Evolutionary conservation across 23 tunicate species (phyloP).

Genomic region (Corella eumyota): DNA sequence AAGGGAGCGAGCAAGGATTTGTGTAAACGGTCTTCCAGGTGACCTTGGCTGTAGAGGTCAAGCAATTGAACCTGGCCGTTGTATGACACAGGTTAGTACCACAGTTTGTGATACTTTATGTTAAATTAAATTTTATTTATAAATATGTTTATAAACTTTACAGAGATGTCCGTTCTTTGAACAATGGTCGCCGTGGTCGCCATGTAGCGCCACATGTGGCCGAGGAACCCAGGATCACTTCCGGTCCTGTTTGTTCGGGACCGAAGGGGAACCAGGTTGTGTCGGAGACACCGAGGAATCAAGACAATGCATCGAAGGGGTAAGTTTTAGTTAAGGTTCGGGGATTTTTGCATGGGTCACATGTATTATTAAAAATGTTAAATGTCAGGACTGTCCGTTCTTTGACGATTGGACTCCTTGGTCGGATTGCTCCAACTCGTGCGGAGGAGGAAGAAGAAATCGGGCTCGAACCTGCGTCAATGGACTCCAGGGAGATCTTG

Average conservation of each 20-base stretch:
- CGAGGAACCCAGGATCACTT: slow-evolving; percentile 32
- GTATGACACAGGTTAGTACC: slow-evolving; percentile 3
- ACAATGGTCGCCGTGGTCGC: slow-evolving; percentile 47
- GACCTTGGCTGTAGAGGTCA: slow-evolving; percentile 10
- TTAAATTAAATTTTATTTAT: no score
- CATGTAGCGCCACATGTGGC: slow-evolving; percentile 68
- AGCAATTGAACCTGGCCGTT: neutral
- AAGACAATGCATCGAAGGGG: slow-evolving; percentile 44
- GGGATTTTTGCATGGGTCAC: no score
- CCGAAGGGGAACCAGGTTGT: slow-evolving; percentile 34
- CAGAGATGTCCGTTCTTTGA: slow-evolving; percentile 42
- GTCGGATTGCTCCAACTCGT: slow-evolving; percentile 32
- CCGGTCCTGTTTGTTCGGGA: slow-evolving; percentile 36
- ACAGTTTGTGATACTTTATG: no score
- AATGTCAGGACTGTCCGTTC: slow-evolving; percentile 29
- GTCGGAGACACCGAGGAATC: slow-evolving; percentile 19
- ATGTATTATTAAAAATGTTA: neutral
- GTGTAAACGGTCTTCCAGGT: slow-evolving; percentile 12
- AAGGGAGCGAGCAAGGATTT: slow-evolving; percentile 15
- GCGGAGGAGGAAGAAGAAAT: slow-evolving; percentile 19
- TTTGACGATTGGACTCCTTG: slow-evolving; percentile 66
- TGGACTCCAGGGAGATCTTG: slow-evolving; percentile 29
- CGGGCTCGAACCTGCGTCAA: slow-evolving; percentile 19
- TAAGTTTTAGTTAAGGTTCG: no score
- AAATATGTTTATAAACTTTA: no score